phyloP scores from a whole-genome alignment of 2,113 vertebrate species.

The Accipiter virgatus region DNA sequence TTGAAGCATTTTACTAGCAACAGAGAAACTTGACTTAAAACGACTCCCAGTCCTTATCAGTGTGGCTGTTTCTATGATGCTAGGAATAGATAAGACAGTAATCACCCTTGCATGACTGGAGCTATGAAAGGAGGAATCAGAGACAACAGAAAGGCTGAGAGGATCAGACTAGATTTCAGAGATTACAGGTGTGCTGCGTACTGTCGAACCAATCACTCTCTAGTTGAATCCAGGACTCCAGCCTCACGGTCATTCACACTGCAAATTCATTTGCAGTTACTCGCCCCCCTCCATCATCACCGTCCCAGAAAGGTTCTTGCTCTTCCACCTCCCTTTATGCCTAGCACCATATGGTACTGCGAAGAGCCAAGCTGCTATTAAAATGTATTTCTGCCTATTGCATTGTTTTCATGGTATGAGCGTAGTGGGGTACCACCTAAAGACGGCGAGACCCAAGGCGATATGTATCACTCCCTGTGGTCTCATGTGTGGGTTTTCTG shows the following conservation, averaged over 20 bases:
- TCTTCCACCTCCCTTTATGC: background rate
- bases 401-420: background rate
- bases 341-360: background rate
- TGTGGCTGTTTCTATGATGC: background rate
- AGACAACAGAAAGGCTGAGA: background rate
- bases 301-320: background rate
- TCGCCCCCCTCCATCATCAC: fast-evolving
- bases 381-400: background rate
- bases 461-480: background rate
- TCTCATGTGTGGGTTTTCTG: background rate
- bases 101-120: background rate
- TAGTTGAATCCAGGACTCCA: background rate
- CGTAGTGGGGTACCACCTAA: background rate
- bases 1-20: background rate
- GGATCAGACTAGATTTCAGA: background rate
- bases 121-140: background rate
- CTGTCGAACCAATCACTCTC: background rate
- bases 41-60: background rate
- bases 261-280: background rate
- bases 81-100: background rate
- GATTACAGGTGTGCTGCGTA: background rate
- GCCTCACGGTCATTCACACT: background rate
- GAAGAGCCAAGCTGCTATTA: background rate
- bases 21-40: background rate
- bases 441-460: background rate